phyloP scores from a whole-genome alignment of 1,140 invertebrate genomes.

The Fopius arisanus region DNA sequence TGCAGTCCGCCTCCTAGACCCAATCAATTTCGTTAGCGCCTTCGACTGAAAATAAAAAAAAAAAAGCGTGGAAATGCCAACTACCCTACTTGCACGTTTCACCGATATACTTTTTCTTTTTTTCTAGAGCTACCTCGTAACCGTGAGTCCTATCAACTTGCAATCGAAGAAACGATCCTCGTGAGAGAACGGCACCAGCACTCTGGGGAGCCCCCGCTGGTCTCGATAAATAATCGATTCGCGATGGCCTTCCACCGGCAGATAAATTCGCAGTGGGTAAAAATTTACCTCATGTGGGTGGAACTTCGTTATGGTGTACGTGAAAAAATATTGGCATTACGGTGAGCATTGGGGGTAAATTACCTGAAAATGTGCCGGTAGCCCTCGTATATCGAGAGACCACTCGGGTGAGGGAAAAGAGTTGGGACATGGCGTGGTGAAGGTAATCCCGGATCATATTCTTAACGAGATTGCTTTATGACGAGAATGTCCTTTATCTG shows the following conservation, averaged over 20 bases:
- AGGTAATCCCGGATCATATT: slow-evolving; percentile 63
- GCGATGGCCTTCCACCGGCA: background rate
- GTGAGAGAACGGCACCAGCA: background rate
- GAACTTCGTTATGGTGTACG: too few relatives aligned
- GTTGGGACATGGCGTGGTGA: slow-evolving; percentile 49
- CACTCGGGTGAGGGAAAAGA: background rate
- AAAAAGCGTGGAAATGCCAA: background rate
- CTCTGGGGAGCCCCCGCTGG: slow-evolving; percentile 4
- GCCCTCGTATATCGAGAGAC: slow-evolving; percentile 53
- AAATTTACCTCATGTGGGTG: background rate
- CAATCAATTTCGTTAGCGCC: background rate
- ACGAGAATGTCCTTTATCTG: slow-evolving; percentile 58
- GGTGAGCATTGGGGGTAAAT: background rate
- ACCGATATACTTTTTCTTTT: background rate
- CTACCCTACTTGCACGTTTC: slow-evolving; percentile 5
- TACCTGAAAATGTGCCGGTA: slow-evolving; percentile 43
- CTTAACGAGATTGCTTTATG: slow-evolving; percentile 65
- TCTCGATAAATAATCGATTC: slow-evolving; percentile 13
- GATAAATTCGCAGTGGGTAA: background rate
- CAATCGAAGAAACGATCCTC: slow-evolving; percentile 14
- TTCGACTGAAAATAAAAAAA: background rate
- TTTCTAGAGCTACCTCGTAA: background rate
- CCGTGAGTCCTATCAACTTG: slow-evolving; percentile 12
- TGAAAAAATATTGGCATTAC: too few relatives aligned
- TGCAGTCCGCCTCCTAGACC: background rate